Evolutionary conservation across 2,113 vertebrate genomes (phyloP), one percentile per base, ranked within the genome.

Genomic region (Gambusia holbrooki): DNA sequence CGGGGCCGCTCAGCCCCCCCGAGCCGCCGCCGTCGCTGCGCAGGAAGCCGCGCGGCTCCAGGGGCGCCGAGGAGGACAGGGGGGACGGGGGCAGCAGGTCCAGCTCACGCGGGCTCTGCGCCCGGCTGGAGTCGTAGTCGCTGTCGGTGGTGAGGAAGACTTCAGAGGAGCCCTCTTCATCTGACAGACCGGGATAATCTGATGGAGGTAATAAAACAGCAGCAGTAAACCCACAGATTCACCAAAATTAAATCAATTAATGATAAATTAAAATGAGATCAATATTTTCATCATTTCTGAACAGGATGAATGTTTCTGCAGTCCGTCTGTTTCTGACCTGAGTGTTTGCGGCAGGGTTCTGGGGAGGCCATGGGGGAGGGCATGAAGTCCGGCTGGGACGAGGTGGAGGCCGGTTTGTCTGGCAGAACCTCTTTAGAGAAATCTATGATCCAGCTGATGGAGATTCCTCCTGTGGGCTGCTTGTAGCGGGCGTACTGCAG

Each of bases 71-170:
- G 0, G 89, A 91, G 0, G 89, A 92, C 42, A 83, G 76, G 0
- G 95, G 95, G 0, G 94, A 94, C 14, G 95, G 85, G 69, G 89
- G 95, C 22, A 97, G 71, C 60, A 97, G 92, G 90, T 98, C 96
- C 0, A 96, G 92, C 83, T 97, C 96, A 19, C 95, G 94, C 0
- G 96, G 96, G 84, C 96, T 97, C 84, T 96, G 96, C 0, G 96
- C 95, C 2, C 95, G 93, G 81, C 96, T 97, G 63, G 96, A 96
- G 88, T 96, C 96, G 0, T 96, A 96, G 89, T 97, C 96, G 0
- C 96, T 97, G 87, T 97, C 96, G 0, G 96, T 96, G 71, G 96
- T 95, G 89, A 97, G 94, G 92, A 98, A 97, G 84, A 97, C 96
- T 89, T 98, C 96, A 0, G 96, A 97, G 5, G 96, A 96, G 64